phyloP scores from a whole-genome alignment of 2,888 invertebrate species.

The Serripes groenlandicus region DNA sequence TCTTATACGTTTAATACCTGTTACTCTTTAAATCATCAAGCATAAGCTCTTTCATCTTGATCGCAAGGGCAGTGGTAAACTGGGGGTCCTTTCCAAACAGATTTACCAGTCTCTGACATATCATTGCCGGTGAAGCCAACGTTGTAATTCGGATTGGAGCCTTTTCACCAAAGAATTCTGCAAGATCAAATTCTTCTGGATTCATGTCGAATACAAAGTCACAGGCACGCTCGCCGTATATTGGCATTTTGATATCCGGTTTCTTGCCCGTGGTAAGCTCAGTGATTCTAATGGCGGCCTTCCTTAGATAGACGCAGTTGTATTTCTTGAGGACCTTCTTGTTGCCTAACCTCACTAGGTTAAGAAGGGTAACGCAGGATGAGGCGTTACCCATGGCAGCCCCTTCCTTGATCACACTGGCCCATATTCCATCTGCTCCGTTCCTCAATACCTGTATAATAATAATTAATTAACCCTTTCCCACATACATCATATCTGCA shows the following conservation, averaged over 20 bases:
- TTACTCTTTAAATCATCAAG: not conserved
- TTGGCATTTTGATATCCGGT: slow-evolving; percentile 19
- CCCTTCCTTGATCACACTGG: slow-evolving; percentile 42
- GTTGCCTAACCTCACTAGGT: too few relatives aligned
- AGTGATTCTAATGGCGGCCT: slow-evolving; percentile 46
- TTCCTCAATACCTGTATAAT: slow-evolving; percentile 18
- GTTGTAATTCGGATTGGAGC: slow-evolving; percentile 39
- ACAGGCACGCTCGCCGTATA: slow-evolving; percentile 14
- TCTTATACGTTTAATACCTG: too few relatives aligned
- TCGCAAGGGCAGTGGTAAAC: slow-evolving; percentile 35
- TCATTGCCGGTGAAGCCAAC: slow-evolving; percentile 38
- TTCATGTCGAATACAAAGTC: slow-evolving; percentile 44
- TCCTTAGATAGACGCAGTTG: slow-evolving; percentile 41
- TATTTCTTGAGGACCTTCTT: slow-evolving; percentile 33
- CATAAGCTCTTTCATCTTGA: slow-evolving; percentile 38
- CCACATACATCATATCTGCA: too few relatives aligned
- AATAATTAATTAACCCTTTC: too few relatives aligned
- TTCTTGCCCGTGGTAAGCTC: slow-evolving; percentile 36
- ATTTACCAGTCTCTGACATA: slow-evolving; percentile 3
- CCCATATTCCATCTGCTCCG: slow-evolving; percentile 44
- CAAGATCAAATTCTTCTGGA: slow-evolving; percentile 39
- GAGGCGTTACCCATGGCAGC: slow-evolving; percentile 37
- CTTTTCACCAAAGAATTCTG: slow-evolving; percentile 34
- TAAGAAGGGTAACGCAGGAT: slow-evolving; percentile 14
- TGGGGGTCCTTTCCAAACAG: slow-evolving; percentile 40